Percentiles rank a stretch among this genome's conserved stretches.
phyloP scores from a whole-genome alignment of 1,140 invertebrate species.

The Aleiodes sp. region DNA sequence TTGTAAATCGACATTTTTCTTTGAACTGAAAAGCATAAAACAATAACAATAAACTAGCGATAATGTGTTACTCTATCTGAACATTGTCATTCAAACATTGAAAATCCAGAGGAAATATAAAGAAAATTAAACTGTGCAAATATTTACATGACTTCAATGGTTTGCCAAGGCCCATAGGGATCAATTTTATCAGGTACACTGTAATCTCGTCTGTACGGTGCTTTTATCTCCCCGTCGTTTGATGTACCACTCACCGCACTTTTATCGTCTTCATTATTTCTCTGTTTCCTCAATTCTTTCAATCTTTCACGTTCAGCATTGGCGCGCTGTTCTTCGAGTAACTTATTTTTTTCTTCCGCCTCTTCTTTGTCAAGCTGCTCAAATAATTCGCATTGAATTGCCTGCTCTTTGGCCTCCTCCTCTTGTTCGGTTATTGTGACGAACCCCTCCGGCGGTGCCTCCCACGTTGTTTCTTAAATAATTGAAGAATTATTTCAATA shows the following conservation, averaged over 20 bases:
- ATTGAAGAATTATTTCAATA: slow-evolving; percentile 6
- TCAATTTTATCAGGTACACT: slow-evolving; percentile 64
- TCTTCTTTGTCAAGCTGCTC: slow-evolving; percentile 68
- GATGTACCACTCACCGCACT: slow-evolving; percentile 42
- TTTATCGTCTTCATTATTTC: not conserved
- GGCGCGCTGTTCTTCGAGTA: slow-evolving; percentile 61
- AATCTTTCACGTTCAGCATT: slow-evolving; percentile 61
- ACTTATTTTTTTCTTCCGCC: slow-evolving; percentile 51
- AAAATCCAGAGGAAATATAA: not conserved
- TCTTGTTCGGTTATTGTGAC: slow-evolving; percentile 72
- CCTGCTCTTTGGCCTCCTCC: slow-evolving; percentile 56
- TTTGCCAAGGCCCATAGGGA: slow-evolving; percentile 74
- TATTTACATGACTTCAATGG: slow-evolving; percentile 67
- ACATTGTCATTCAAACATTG: not conserved
- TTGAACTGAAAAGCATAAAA: slow-evolving; percentile 53
- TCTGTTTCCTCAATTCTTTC: slow-evolving; percentile 61
- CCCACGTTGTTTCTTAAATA: slow-evolving; percentile 71
- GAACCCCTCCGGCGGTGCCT: slow-evolving; percentile 73
- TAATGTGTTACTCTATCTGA: not conserved
- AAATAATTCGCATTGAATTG: slow-evolving; percentile 63
- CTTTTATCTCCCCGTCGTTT: slow-evolving; percentile 57
- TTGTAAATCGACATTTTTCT: slow-evolving; percentile 68
- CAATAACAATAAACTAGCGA: slow-evolving; percentile 7
- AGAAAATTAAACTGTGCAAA: slow-evolving; percentile 23
- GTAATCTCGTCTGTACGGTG: slow-evolving; percentile 63